Evolutionary conservation across 1,140 invertebrate genomes (phyloP), one percentile per base, ranked within the genome.

Genomic region (Drosophila guanche): DNA sequence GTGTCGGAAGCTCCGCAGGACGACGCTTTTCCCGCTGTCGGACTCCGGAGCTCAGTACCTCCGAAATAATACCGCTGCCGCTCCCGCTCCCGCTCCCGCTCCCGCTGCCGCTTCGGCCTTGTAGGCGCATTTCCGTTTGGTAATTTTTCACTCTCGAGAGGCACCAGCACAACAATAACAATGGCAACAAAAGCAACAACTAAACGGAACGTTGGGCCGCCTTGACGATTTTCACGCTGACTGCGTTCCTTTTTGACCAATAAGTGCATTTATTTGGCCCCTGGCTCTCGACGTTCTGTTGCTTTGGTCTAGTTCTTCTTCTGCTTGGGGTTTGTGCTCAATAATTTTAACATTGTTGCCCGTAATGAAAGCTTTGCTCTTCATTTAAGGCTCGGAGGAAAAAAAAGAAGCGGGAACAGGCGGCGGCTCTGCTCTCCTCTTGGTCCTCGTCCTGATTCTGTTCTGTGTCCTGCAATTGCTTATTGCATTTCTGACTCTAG

Each of bases 361-460:
- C 67, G 79, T 90, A 90, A 90, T 89, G 88, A 90, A 90, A 90
- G 88, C 88, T 90, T 90, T 90, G 86, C 86, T 90, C 78, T 77
- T 89, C 86, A 90, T 86, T 90, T 90, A 90, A 79, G 33, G 33
- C 33, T 37, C 1, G 33, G 3, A 73, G 66, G 29, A 40, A 23
- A 43, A 22, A 20, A 25, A 68, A 56, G 61, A 66, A 66, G 25
- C 25, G 33, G 29, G 10, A 12, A 52, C 66, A 48, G 66, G 66
- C 62, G 66, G 66, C 62, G 66, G 23, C 67, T 47, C 51, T 56
- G 65, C 47, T 29, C 65, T 29, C 20, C 54, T 33, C 12, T 23
- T 41, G 16, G 12, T 3, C 14, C 16, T 12, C 14, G 47, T 43
- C 54, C 76, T 84, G 33, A 47, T 71, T 65, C 54, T 14, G 48